Conservation (phyloP, 2,888 invertebrate species). For the Trachelus stipa region DNA sequence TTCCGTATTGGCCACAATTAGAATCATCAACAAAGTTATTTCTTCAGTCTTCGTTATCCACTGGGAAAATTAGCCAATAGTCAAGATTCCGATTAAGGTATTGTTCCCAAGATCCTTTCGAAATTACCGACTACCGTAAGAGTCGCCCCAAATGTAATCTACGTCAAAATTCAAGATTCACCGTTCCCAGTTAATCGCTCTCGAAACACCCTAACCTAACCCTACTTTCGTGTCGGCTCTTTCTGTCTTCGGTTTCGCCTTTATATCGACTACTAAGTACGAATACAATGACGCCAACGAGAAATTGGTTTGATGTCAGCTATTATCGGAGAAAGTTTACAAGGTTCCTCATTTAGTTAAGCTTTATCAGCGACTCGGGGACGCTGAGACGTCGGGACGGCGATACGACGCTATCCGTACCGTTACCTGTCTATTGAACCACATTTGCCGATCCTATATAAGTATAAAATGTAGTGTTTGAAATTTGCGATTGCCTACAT, state of each 20-base stretch:
- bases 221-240: not conserved
- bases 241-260: not conserved
- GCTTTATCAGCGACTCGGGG: constrained; percentile 41
- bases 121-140: not conserved
- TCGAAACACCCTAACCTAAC: not conserved
- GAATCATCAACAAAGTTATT: not conserved
- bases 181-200: not conserved
- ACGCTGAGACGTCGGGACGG: not conserved
- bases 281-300: constrained; percentile 19
- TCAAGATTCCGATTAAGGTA: not conserved
- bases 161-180: not conserved
- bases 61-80: not conserved
- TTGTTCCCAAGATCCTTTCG: not conserved
- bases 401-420: not conserved
- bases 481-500: not conserved
- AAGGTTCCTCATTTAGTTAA: constrained; percentile 52
- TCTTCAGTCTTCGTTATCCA: not conserved
- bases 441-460: not conserved
- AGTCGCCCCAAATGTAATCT: not conserved
- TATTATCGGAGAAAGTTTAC: constrained; percentile 60
- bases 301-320: constrained; percentile 52
- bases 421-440: not conserved
- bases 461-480: not conserved
- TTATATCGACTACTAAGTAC: not conserved
- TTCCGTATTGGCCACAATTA: not conserved